Base-by-base conservation (phyloP, 2,113 vertebrate species). In the Zapornia atra region DNA sequence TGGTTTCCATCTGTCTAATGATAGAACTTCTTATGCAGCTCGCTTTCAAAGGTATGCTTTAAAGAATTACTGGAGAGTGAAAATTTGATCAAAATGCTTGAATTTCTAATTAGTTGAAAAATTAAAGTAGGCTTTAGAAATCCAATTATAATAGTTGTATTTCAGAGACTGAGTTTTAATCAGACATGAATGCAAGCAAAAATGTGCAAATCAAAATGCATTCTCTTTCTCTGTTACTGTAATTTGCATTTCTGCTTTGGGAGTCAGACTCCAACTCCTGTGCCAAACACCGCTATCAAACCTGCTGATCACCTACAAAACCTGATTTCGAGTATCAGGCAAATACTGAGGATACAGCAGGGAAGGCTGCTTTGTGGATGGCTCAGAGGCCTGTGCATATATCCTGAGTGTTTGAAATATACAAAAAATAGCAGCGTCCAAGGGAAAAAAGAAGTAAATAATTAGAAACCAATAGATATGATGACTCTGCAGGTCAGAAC, bases 61-160 rank as follows among this genome's bases (percentile, higher is more conserved):
- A 71, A 78, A 96, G 68, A 73, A 86, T 96, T 97, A 86, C 64
- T 89, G 70, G 90, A 96, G 53, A 92, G 66, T 91, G n/a, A 89
- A 82, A 90, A 86, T 21, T 57, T 31, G 28, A 76, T 75, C n/a
- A 51, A 90, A 90, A 80, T 56, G 15, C 33, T 24, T 9, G 12
- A 42, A 64, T 66, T 82, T 26, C 31, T 63, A 51, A 59, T 88
- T 38, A 83, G 33, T 21, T 73, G 56, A 66, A 83, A 85, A 83
- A 77, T 40, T 60, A 46, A 15, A 68, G 34, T 21, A 50, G 25
- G 29, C n/a, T 82, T 93, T 68, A 76, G 51, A 92, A 86, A 71
- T 36, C 33, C 12, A 56, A 9, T 73, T 63, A 15, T 33, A 36
- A 53, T 24, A 44, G 33, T 29, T 71, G 31, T 11, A 22, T 69